Percentiles rank a stretch among this genome's conserved stretches.
Evolutionary conservation across 2,113 vertebrate genomes (phyloP).

Genomic region (Grammomys surdaster): DNA sequence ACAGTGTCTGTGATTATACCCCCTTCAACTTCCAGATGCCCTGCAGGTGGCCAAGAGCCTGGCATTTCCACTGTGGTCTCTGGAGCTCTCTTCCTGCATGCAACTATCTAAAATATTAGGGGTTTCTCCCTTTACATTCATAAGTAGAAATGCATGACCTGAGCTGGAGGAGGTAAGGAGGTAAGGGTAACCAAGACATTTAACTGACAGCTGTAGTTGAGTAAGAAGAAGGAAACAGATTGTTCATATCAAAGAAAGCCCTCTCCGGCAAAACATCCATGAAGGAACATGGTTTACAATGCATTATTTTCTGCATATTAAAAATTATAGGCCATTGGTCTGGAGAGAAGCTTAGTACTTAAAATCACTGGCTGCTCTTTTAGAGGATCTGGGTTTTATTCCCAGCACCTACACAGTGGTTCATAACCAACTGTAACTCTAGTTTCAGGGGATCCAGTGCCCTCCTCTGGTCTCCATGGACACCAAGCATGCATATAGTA

Average conservation of each 20-base stretch:
- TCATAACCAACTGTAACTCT: neutral
- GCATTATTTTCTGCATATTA: slow-evolving; percentile 13
- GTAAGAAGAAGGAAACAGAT: neutral
- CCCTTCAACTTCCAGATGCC: neutral
- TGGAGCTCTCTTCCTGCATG: neutral
- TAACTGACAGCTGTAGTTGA: neutral
- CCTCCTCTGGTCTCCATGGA: neutral
- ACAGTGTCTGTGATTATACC: neutral
- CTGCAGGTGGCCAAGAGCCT: neutral
- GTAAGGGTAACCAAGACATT: neutral
- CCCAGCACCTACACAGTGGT: neutral
- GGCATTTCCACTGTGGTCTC: neutral
- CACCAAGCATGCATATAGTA: neutral
- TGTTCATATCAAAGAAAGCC: neutral
- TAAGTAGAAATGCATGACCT: neutral
- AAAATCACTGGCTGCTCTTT: neutral
- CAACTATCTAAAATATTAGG: neutral
- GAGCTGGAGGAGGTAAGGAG: neutral
- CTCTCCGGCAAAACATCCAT: neutral
- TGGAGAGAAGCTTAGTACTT: neutral
- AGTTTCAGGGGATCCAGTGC: neutral
- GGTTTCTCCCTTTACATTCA: neutral
- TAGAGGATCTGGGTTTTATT: neutral
- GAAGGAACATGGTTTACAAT: neutral
- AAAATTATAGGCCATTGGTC: neutral